phyloP scores from a whole-genome alignment of 2,797 vertebrate genomes.

The Schizothorax lantsangensis region DNA sequence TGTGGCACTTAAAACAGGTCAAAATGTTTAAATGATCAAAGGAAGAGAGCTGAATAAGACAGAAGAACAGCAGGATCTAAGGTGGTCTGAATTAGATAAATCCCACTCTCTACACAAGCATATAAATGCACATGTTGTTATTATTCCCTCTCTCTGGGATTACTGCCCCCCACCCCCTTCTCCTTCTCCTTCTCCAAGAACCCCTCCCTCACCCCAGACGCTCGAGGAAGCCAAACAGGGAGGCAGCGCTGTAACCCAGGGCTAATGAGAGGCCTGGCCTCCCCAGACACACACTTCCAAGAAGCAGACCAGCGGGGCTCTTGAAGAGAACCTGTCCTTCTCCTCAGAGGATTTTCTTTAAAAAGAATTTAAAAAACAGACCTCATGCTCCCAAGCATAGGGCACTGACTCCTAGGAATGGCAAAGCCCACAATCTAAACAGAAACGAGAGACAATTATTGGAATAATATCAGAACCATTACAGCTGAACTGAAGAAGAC shows the following conservation, averaged over 20 bases:
- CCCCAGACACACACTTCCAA: slow-evolving; percentile 60
- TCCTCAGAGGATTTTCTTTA: slow-evolving; percentile 51
- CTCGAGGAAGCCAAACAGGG: slow-evolving; percentile 45
- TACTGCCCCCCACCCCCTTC: not conserved
- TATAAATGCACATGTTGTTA: slow-evolving; percentile 51
- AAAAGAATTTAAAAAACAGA: slow-evolving; percentile 47
- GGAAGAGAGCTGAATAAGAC: not conserved
- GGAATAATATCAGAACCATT: slow-evolving; percentile 56
- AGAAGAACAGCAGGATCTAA: slow-evolving; percentile 10
- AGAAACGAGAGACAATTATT: slow-evolving; percentile 50
- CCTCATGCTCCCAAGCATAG: slow-evolving; percentile 33
- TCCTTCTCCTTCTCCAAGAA: not conserved
- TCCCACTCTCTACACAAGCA: slow-evolving; percentile 33
- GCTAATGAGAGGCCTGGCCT: slow-evolving; percentile 56
- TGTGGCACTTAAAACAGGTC: not conserved
- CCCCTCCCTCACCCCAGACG: slow-evolving; percentile 46
- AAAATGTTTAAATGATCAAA: slow-evolving; percentile 30
- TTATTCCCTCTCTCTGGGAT: slow-evolving; percentile 49
- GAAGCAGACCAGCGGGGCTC: slow-evolving; percentile 53
- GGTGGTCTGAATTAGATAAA: slow-evolving; percentile 40
- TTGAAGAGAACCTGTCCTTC: slow-evolving; percentile 52
- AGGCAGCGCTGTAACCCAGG: slow-evolving; percentile 46
- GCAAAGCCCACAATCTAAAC: slow-evolving; percentile 50
- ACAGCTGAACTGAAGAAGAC: slow-evolving; percentile 46
- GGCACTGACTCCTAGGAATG: slow-evolving; percentile 48